Conservation (phyloP, 1,140 invertebrate species). For the Procambarus clarkii region DNA sequence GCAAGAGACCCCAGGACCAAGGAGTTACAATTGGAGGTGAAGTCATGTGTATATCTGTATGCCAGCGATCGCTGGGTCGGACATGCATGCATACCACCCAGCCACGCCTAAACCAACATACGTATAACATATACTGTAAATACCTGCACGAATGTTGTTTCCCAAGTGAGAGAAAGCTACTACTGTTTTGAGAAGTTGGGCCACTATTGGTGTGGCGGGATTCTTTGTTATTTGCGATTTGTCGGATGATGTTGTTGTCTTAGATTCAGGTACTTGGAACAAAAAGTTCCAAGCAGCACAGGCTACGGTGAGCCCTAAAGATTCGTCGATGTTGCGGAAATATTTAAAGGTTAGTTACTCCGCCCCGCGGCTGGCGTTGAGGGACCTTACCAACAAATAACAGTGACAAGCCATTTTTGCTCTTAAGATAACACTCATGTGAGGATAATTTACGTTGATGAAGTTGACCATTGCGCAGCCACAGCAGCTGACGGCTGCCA, state of each 20-base stretch:
- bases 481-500: not conserved
- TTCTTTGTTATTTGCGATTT: not conserved
- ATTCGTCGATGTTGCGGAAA: not conserved
- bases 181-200: not conserved
- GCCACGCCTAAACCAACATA: not conserved
- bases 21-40: not conserved
- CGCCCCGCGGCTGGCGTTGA: not conserved
- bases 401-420: not conserved
- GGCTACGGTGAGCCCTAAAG: too few relatives aligned
- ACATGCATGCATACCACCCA: not conserved
- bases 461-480: not conserved
- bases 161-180: not conserved
- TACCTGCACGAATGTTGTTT: too few relatives aligned
- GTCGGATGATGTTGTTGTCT: too few relatives aligned
- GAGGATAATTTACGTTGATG: not conserved
- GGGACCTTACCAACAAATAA: not conserved
- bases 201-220: not conserved
- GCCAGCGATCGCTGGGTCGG: not conserved
- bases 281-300: not conserved
- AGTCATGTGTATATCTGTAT: not conserved
- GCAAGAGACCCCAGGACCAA: not conserved
- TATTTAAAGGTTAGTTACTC: not conserved
- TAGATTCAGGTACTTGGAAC: not conserved
- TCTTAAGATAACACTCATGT: not conserved
- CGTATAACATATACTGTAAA: not conserved